Evolutionary conservation across 2,888 invertebrate genomes (phyloP).

Genomic region (Drosophila austrosaltans): DNA sequence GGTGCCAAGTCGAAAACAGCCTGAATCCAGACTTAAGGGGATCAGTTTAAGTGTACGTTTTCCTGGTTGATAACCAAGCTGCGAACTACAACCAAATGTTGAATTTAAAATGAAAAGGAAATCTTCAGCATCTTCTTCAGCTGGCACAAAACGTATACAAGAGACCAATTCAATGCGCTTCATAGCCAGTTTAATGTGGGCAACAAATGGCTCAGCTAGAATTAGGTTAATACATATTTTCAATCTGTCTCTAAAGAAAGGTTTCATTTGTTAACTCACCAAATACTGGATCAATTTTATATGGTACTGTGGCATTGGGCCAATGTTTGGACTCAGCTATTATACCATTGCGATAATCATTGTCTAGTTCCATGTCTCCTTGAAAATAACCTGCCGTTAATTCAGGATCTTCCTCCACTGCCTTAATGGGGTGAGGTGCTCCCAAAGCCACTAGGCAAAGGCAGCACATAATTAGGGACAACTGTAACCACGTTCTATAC

Average conservation of each 20-base stretch:
- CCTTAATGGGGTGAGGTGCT: conserved; percentile 15
- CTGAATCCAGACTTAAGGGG: conserved; percentile 53
- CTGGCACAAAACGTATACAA: conserved; percentile 88
- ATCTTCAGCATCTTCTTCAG: conserved; percentile 79
- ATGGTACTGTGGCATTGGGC: conserved; percentile 88
- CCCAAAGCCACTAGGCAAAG: conserved; percentile 5
- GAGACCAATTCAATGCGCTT: conserved; percentile 88
- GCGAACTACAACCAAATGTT: conserved; percentile 89
- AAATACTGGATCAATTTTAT: conserved; percentile 78
- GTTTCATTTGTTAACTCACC: conserved; percentile 39
- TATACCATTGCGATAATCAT: conserved; percentile 85
- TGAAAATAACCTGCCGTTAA: conserved; percentile 89
- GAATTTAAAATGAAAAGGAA: conserved; percentile 59
- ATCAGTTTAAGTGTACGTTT: conserved; percentile 69
- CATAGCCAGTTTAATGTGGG: conserved; percentile 87
- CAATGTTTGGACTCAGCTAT: conserved; percentile 85
- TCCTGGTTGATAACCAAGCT: conserved; percentile 86
- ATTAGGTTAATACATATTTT: background rate
- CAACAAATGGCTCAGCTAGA: conserved; percentile 78
- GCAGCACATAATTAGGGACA: conserved; percentile 18
- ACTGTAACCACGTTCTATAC: conserved; percentile 28
- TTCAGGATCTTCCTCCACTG: conserved; percentile 85
- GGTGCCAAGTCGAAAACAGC: conserved; percentile 84
- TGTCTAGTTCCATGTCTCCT: conserved; percentile 89
- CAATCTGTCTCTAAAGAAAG: background rate